Evolutionary conservation across 2,888 invertebrate genomes (phyloP), one percentile per base, ranked within the genome.

Genomic region (Ormyrus nitidulus): DNA sequence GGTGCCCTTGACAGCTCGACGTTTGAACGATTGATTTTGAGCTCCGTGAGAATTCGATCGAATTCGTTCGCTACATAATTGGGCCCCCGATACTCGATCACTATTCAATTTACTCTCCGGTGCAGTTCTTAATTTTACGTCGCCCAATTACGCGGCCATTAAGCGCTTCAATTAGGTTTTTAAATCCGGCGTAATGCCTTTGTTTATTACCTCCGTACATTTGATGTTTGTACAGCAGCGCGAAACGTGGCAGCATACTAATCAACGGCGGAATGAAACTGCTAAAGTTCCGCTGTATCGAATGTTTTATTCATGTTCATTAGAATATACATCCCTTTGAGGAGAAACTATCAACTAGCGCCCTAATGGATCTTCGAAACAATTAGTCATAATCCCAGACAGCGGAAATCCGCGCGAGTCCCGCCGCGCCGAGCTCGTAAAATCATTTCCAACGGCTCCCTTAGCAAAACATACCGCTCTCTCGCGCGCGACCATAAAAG

Each of bases 341-440:
- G 9, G 61, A 49, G 51, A 34, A 34, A 34, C 49, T 13, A 34
- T 34, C 54, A 54, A n/a, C 69, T n/a, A 44, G 58, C 61, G 61
- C 56, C 56, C 51, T 75, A 75, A 75, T 66, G 66, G 66, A 65
- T 75, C 75, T 65, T 10, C 51, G 7, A 75, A 75, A 75, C 75
- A 75, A 75, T 75, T 66, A 75, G 75, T 66, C 75, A 75, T 75
- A 75, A 75, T 66, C 75, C 75, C 51, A 49, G 66, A 66, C 19
- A 54, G 49, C 66, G 66, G 75, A 66, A 66, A 75, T 66, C 66
- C 66, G 75, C 66, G 75, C 56, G 46, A 51, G 44, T 48, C 66
- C 51, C 54, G 13, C 13, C 10, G n/a, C 0, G 19, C 10, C 70
- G 6, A 51, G 59, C 4, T 13, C 46, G 13, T 73, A 73, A 73